phyloP scores from a whole-genome alignment of 2,113 vertebrate species.

The Gobius niger region DNA sequence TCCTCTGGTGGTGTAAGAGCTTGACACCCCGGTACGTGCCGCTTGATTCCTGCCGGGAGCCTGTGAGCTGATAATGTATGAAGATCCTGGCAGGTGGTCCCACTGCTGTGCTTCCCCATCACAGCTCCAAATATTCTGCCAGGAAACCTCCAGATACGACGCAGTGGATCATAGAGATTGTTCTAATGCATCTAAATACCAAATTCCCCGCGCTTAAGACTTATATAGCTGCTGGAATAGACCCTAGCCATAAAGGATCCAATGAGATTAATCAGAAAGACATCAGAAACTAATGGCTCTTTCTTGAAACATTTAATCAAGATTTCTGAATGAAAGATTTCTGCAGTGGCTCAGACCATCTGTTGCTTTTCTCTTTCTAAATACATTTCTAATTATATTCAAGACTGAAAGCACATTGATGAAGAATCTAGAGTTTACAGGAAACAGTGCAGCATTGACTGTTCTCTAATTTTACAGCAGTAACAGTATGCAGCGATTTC shows the following conservation, averaged over 20 bases:
- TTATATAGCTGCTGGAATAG: no score
- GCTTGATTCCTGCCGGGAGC: constrained; percentile 55
- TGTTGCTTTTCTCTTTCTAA: constrained; percentile 12
- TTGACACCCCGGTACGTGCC: constrained; percentile 36
- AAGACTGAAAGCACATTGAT: constrained; percentile 23
- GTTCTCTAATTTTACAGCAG: constrained; percentile 47
- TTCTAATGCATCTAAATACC: not conserved
- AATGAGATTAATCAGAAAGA: no score
- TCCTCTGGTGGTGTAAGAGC: constrained; percentile 43
- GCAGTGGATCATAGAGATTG: constrained; percentile 1
- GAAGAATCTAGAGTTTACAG: constrained; percentile 34
- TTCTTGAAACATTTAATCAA: not conserved
- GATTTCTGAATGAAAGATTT: constrained; percentile 12
- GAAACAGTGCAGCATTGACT: constrained; percentile 51
- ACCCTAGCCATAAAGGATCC: no score
- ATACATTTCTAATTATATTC: constrained; percentile 41
- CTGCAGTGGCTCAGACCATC: constrained; percentile 18
- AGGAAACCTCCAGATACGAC: not conserved
- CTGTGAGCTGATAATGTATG: constrained; percentile 55
- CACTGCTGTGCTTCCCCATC: constrained; percentile 48
- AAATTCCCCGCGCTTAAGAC: no score
- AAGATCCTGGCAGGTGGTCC: constrained; percentile 65
- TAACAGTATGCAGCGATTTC: constrained; percentile 53
- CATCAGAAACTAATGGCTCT: not conserved
- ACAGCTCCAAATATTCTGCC: constrained; percentile 32